Conservation (phyloP, 1,140 invertebrate species). For the Orius laevigatus region DNA sequence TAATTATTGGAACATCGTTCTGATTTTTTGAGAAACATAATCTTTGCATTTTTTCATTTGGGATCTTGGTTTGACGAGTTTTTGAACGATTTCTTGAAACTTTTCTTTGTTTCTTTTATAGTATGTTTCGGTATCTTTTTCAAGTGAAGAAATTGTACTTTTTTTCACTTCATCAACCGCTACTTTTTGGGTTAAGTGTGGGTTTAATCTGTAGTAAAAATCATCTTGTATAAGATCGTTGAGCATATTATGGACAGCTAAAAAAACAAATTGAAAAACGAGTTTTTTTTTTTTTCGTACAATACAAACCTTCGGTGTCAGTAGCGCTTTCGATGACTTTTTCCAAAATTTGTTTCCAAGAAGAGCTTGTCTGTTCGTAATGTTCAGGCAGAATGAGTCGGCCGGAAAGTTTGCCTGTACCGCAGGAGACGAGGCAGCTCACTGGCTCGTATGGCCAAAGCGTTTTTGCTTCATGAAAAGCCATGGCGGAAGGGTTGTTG, state of each 20-base stretch:
- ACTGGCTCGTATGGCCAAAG: constrained; percentile 66
- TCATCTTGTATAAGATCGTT: constrained; percentile 62
- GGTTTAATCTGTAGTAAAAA: constrained; percentile 80
- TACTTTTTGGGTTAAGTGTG: constrained; percentile 67
- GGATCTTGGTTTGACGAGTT: constrained; percentile 30
- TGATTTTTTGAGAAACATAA: too few relatives aligned
- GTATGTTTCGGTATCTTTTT: constrained; percentile 55
- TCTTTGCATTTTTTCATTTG: background rate
- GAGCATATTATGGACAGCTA: constrained; percentile 63
- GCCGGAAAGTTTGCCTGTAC: constrained; percentile 48
- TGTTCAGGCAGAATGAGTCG: constrained; percentile 23
- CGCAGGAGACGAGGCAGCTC: constrained; percentile 76
- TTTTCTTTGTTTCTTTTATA: constrained; percentile 60
- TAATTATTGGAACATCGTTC: too few relatives aligned
- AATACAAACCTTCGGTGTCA: constrained; percentile 57
- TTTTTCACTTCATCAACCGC: constrained; percentile 67
- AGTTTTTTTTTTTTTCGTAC: too few relatives aligned
- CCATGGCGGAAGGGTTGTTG: constrained; percentile 83
- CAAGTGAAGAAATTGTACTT: constrained; percentile 41
- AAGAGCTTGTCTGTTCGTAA: constrained; percentile 28
- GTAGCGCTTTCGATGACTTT: constrained; percentile 81
- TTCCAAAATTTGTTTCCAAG: constrained; percentile 64
- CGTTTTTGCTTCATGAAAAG: constrained; percentile 70
- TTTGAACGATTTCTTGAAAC: constrained; percentile 37
- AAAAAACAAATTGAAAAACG: too few relatives aligned